Evolutionary conservation across 2,888 invertebrate species (phyloP), one percentile per base, ranked within the genome.

Genomic region (Erpobdella octoculata): DNA sequence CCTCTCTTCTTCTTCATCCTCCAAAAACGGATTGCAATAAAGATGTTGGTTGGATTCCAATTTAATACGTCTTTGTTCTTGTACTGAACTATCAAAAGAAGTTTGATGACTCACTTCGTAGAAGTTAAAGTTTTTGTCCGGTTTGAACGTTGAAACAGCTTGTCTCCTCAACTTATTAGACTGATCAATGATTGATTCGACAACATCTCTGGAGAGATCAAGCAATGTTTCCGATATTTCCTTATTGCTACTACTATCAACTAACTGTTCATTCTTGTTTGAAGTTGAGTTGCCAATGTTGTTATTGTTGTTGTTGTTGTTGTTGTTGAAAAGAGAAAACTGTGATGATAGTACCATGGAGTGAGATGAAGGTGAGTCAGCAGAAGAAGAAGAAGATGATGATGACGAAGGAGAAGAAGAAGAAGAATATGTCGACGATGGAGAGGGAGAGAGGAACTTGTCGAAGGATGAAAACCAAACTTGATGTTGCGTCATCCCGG

Each of bases 401-500:
- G 46, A 41, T 41, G 46, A 41, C 46, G 46, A 41, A 41, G 46
- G n/a, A 15, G 46, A 41, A 41, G 46, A 41, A 15, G 46, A n/a
- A 12, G 15, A 33, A n/a, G 62, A 31, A n/a, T 28, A 33, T 9
- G 31, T 1, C 6, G 62, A 5, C 18, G 21, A n/a, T 33, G 6
- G n/a, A 62, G 62, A 35, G 33, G 12, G 5, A 2, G 62, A 9
- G 4, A 18, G n/a, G 8, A 35, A 33, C n/a, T 62, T 35, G 62
- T 62, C 62, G 33, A 62, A 62, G n/a, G 62, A 62, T 1, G 62
- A 62, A 33, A 62, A 62, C 62, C 62, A 62, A 62, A 62, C 35
- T 35, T 62, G 31, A 35, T 62, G 62, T 9, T 31, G 62, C n/a
- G 53, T 21, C 53, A 53, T 25, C 21, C 21, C 53, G n/a, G 53